Base-by-base conservation (phyloP, 2,797 vertebrate genomes). In the Babyrousa celebensis region DNA sequence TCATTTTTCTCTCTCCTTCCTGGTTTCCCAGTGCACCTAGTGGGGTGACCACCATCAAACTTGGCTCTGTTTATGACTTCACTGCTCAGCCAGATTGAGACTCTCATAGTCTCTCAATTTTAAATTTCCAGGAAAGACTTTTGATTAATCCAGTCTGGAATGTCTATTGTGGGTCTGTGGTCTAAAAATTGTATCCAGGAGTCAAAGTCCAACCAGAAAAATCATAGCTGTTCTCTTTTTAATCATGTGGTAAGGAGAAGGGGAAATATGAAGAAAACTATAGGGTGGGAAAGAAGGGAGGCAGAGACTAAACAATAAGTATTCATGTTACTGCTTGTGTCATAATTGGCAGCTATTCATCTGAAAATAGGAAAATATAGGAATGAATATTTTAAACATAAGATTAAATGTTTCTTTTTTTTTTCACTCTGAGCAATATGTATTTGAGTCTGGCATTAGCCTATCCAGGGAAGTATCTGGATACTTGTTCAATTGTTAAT, bases 381-480 rank as follows among this genome's bases (percentile, higher is more conserved):
- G 32, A 65, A 93, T 43, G 29, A 78, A 65, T 89, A 72, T 43
- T 75, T 95, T 52, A 87, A 16, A 11, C 60, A 62, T 71, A 68
- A 60, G 7, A 6, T 3, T 52, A 27, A 68, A 63, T 29, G 80
- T 63, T 68, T 88, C 1, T n/a, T 93, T 93, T 21, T 80, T 54
- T 92, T 86, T 21, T 67, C 60, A 54, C 86, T 25, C 89, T 82
- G 77, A 87, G 21, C 21, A 89, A 25, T 82, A 8, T 72, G 52
- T 89, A 12, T 63, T 89, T 93, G 40, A 78, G 80, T 4, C 15
- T 88, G 27, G 1, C 21, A n/a, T 60, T 84, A 71, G 48, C 8
- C 18, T 70, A 12, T 93, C 23, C 62, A 5, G 23, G 11, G 58
- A 67, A 85, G 5, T 40, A 79, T 67, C 10, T 95, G 32, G 27